These are phyloP conservation scores for Pristionchus mayeri DNA, from an alignment of 2,888 invertebrate species.

Conservation along the genomic window DNA sequence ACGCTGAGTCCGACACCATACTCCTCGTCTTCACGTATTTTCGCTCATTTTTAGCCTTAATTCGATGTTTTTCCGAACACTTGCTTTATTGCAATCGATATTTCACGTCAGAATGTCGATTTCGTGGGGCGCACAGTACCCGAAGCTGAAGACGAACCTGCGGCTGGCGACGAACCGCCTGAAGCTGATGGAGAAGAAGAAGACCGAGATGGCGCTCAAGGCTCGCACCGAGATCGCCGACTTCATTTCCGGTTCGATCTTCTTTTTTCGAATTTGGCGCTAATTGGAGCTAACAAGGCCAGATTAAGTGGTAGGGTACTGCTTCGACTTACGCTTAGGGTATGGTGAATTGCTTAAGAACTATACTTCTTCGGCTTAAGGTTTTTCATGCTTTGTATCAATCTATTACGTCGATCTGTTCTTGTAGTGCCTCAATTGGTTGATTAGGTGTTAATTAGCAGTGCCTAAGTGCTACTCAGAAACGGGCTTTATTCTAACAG, in stretches of 20 bases:
- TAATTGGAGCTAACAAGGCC: too few relatives aligned
- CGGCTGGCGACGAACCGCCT: conserved; percentile 92
- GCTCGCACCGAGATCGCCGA: conserved; percentile 97
- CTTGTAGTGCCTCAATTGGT: too few relatives aligned
- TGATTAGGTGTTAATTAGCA: too few relatives aligned
- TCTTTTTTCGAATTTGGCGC: too few relatives aligned
- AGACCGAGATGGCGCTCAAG: conserved; percentile 95
- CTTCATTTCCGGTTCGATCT: conserved; percentile 86
- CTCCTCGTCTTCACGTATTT: not conserved
- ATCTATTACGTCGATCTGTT: too few relatives aligned
- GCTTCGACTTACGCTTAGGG: too few relatives aligned
- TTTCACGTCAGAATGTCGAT: conserved; percentile 69
- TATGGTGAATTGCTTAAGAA: too few relatives aligned
- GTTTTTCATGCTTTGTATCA: not conserved
- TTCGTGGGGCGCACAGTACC: conserved; percentile 90
- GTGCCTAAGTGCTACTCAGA: too few relatives aligned
- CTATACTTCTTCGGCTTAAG: not conserved
- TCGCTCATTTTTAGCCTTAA: not conserved
- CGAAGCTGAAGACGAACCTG: conserved; percentile 95
- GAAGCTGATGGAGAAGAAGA: conserved; percentile 95
- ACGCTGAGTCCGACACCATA: not conserved
- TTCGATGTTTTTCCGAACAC: not conserved
- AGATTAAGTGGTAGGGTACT: too few relatives aligned
- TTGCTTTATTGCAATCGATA: too few relatives aligned
- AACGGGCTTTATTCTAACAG: too few relatives aligned